Base-by-base conservation (phyloP, 2,113 vertebrate species). In the Callaeas wilsoni region DNA sequence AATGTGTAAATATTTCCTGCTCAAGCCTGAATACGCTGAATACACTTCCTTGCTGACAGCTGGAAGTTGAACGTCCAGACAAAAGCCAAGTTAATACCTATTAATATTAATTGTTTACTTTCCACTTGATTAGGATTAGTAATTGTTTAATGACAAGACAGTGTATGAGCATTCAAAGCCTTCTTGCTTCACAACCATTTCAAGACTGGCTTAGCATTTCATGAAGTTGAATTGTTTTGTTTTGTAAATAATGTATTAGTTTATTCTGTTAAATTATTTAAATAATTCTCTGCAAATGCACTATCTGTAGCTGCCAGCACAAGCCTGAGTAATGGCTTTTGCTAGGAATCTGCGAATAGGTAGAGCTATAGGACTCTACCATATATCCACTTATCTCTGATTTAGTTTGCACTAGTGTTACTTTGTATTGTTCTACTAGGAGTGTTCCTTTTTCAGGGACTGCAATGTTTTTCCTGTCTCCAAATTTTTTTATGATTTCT, bases 51-150 rank as follows among this genome's bases (percentile, higher is more conserved):
- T 81, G 26, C 50, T 91, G 46, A 25, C n/a, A 81, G 22, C 37
- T 81, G 55, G 32, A 87, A 79, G 29, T 30, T 60, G 53, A 83
- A 60, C 0, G 2, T 50, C 39, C 59, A 84, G 62, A 67, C n/a
- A 87, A 89, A 94, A 87, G 21, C 39, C 20, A 78, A 55, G 70
- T 69, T 84, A 87, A 70, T 91, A 67, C 56, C 35, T 78, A 70
- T 87, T 80, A 91, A 86, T 91, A 87, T 81, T 93, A 20, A 53
- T 87, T 90, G 73, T 87, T 93, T 93, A 87, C 37, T 47, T 87
- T 87, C 69, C 37, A 70, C 69, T 81, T 81, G 59, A 78, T 84
- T 89, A 64, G 57, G 50, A 78, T 76, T 80, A 79, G 55, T 80
- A 77, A 60, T 74, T 87, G 20, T 57, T 81, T 76, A 84, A 87